Evolutionary conservation across 2,113 vertebrate genomes (phyloP), one percentile per base, ranked within the genome.

Genomic region (Azemiops feae): DNA sequence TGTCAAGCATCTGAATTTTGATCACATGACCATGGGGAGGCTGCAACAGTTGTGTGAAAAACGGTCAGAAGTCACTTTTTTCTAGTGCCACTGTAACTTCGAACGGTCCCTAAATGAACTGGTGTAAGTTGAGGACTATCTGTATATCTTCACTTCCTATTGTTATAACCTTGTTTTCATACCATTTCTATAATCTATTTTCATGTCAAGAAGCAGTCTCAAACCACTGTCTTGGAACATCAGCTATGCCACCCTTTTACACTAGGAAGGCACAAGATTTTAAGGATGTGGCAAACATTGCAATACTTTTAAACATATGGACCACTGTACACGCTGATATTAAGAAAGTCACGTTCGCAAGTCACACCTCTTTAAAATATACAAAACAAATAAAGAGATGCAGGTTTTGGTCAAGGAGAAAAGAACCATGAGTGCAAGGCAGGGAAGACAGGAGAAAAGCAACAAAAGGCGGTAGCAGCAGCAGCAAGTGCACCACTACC

Each of bases 371-470:
- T 52, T 50, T 30, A 86, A 58, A n/a, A 92, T 45, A 57, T 8
- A 50, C 53, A 69, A 30, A 34, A 18, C 89, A 81, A 27, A 89
- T 34, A 55, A 55, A 43, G 30, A 64, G 57, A 60, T 27, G 47
- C 54, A 7, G 55, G 69, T n/a, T 89, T 88, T 69, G 39, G 47
- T 47, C 52, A 27, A 54, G 60, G 69, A 45, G 43, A n/a, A 92
- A 86, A 27, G 43, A 54, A 89, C 47, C 69, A 54, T 1, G 18
- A 53, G 52, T 18, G 87, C 74, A 45, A 57, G 14, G 50, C 55
- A 96, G 94, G 93, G 54, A 86, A 34, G 55, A 85, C 8, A 25
- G 50, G 64, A 89, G 53, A 27, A 47, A 94, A 60, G 94, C 30
- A 45, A 89, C 55, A 85, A 30, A 57, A 95, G 91, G 94, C 81